phyloP scores from a whole-genome alignment of 1,140 invertebrate genomes.

The Trachymyrmex septentrionalis region DNA sequence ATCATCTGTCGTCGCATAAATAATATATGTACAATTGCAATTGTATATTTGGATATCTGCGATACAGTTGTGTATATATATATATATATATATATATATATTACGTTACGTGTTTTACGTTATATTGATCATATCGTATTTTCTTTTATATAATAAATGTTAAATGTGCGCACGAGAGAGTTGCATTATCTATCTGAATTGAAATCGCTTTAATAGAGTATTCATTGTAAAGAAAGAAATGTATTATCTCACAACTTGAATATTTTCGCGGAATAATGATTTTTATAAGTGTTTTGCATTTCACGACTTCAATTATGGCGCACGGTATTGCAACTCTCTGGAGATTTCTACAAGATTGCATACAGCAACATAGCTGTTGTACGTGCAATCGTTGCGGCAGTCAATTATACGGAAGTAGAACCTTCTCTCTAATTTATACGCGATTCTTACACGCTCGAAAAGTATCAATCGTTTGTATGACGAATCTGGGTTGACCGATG shows the following conservation, averaged over 20 bases:
- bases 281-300: conserved; percentile 23
- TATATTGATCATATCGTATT: background rate
- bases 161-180: background rate
- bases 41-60: too few relatives aligned
- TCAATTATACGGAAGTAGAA: conserved; percentile 32
- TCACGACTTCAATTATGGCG: conserved; percentile 43
- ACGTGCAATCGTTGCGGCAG: conserved; percentile 21
- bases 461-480: background rate
- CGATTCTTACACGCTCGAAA: background rate
- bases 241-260: conserved; percentile 11
- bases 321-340: conserved; percentile 10
- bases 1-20: background rate
- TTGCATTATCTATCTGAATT: background rate
- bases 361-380: conserved; percentile 16
- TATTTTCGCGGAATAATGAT: conserved; percentile 27
- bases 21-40: background rate
- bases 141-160: conserved; percentile 1
- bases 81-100: too few relatives aligned
- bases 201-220: background rate
- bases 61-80: too few relatives aligned
- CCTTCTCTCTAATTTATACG: conserved; percentile 10
- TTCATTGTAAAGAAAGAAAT: background rate
- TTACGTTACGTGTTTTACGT: background rate
- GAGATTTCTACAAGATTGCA: conserved; percentile 43
- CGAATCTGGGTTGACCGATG: background rate